Conservation (phyloP, 2,888 invertebrate species). For the Coecobrya sp. region DNA sequence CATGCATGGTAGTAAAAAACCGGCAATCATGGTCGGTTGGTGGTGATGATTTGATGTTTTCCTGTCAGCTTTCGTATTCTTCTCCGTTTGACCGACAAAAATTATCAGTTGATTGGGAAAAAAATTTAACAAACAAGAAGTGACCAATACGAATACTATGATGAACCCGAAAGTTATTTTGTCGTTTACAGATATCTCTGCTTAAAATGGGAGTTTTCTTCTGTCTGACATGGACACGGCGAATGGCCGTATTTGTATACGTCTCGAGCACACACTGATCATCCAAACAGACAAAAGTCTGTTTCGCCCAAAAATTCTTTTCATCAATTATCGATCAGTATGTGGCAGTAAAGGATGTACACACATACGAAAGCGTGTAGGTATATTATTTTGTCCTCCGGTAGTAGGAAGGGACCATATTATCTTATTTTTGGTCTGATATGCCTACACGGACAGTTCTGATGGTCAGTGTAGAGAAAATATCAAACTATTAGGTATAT, state of each 20-base stretch:
- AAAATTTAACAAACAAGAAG: not conserved
- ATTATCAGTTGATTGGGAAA: not conserved
- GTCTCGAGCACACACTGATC: conserved; percentile 30
- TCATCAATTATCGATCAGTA: conserved; percentile 81
- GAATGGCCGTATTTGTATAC: conserved; percentile 26
- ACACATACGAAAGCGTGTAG: conserved; percentile 30
- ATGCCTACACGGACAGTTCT: conserved; percentile 12
- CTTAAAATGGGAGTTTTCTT: conserved; percentile 76
- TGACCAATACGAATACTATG: conserved; percentile 26
- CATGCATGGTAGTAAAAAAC: conserved; percentile 19
- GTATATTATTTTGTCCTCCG: not conserved
- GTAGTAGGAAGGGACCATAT: conserved; percentile 33
- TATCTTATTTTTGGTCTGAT: conserved; percentile 25
- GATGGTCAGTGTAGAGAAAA: not conserved
- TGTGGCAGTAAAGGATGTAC: conserved; percentile 61
- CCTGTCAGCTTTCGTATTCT: conserved; percentile 27
- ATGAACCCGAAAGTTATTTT: not conserved
- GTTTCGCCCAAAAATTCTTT: conserved; percentile 82
- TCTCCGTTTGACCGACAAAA: conserved; percentile 29
- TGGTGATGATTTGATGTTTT: conserved; percentile 48
- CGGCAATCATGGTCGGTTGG: conserved; percentile 2
- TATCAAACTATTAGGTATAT: no score
- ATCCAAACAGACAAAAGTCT: conserved; percentile 70
- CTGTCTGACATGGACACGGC: not conserved
- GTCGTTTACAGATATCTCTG: conserved; percentile 45